Evolutionary conservation across 2,113 vertebrate species (phyloP).

Genomic region (Notothenia rossii): DNA sequence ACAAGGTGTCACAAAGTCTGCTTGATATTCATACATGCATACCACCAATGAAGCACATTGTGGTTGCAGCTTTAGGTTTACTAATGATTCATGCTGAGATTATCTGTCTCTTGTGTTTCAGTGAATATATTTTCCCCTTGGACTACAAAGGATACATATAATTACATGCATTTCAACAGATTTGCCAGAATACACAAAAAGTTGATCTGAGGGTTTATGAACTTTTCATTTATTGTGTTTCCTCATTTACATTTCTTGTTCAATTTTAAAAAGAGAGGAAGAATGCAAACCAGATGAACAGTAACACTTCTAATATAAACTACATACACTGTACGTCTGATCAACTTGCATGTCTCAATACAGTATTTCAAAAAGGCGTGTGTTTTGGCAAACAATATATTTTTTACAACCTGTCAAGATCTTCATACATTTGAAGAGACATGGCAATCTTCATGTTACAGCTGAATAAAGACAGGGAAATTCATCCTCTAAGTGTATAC

Average conservation of each 20-base stretch:
- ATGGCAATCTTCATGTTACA: neutral
- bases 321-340: neutral
- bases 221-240: neutral
- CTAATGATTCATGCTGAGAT: slow-evolving; percentile 43
- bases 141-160: neutral
- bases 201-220: neutral
- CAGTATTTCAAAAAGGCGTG: neutral
- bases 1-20: neutral
- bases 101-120: slow-evolving; percentile 10
- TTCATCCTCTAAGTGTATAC: neutral
- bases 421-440: neutral
- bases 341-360: neutral
- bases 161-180: neutral
- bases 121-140: neutral
- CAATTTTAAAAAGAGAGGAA: neutral
- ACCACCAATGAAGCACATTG: neutral
- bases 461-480: slow-evolving; percentile 2
- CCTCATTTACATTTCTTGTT: neutral
- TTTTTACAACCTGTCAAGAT: neutral
- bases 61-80: slow-evolving; percentile 17
- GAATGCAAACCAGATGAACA: neutral
- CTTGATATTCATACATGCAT: neutral
- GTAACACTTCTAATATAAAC: too few relatives aligned
- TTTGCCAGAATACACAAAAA: neutral
- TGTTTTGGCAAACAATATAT: neutral